A percentile compares a stretch with the other conserved stretches of the same genome.
phyloP scores from a whole-genome alignment of 2,797 vertebrate genomes.

The Phylloscopus collybita region DNA sequence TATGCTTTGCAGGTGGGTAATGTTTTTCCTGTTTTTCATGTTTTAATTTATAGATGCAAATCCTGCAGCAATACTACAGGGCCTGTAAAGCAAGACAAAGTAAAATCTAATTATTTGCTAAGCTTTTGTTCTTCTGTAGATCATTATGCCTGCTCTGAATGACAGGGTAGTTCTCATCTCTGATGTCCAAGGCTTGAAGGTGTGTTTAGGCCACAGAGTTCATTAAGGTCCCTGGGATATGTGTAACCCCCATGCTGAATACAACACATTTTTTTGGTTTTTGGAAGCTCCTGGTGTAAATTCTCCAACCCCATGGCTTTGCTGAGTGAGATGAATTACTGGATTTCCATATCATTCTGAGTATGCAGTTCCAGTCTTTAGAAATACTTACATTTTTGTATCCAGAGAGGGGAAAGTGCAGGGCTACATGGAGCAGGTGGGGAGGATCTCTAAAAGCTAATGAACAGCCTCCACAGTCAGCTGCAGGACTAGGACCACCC shows the following conservation, averaged over 20 bases:
- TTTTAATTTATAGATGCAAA: background rate
- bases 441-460: background rate
- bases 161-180: background rate
- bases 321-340: background rate
- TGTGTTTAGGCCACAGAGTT: background rate
- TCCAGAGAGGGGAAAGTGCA: background rate
- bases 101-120: background rate
- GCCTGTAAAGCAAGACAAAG: background rate
- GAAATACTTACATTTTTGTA: background rate
- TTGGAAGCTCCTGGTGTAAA: background rate
- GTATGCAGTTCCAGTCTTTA: background rate
- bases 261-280: background rate
- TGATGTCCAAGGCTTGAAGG: background rate
- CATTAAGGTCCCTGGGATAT: background rate
- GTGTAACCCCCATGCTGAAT: accelerated
- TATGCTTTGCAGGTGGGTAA: background rate
- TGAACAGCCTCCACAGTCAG: background rate
- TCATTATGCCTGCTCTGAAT: background rate
- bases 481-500: background rate
- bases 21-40: slow-evolving; percentile 34
- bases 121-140: background rate
- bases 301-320: background rate
- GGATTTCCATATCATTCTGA: background rate
- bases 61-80: background rate
- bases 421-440: background rate